Base-by-base conservation (phyloP, 2,797 vertebrate species). In the Oryzias dopingdopingensis region DNA sequence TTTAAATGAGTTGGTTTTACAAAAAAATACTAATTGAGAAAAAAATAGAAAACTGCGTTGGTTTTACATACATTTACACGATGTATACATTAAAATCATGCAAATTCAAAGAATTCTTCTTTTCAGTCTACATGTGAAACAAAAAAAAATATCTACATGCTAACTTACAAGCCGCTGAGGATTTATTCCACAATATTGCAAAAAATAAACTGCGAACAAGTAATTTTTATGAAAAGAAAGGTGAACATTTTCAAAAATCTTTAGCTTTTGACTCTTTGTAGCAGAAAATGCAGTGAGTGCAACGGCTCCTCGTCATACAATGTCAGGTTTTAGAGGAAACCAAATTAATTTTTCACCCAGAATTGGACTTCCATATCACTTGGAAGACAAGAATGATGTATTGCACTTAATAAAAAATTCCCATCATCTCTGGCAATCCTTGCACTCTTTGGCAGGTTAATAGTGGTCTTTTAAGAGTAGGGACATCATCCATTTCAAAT, bases 341-440 rank as follows among this genome's bases (percentile, higher is more conserved):
- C 78, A 86, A 91, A 91, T 91, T 88, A 85, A 90, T 90, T 92
- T 90, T 76, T 79, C 74, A 81, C 75, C 64, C 32, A 32, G 32
- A 32, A 32, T 58, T 29, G 72, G 80, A 87, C 80, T 84, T 79
- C 81, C 79, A 80, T 89, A 87, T 88, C 83, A 73, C 82, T 70
- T 72, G 72, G 65, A 80, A 83, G 89, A 85, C 89, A 88, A 79
- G 72, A 85, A 88, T 91, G 89, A 92, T 91, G 82, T 86, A 91
- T 91, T 88, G 83, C 83, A 87, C 85, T 86, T 89, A 86, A 90
- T 90, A 88, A 89, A 90, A 76, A 88, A 87, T 91, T 91, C 90
- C 83, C 85, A 84, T 86, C 78, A 76, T 89, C 77, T 82, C 79
- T 80, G 72, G 65, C 77, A 83, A 81, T 86, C 77, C 77, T 83